A percentile compares a stretch with the other conserved stretches of the same genome.
phyloP scores from a whole-genome alignment of 2,797 vertebrate genomes.

The Microtus californicus region DNA sequence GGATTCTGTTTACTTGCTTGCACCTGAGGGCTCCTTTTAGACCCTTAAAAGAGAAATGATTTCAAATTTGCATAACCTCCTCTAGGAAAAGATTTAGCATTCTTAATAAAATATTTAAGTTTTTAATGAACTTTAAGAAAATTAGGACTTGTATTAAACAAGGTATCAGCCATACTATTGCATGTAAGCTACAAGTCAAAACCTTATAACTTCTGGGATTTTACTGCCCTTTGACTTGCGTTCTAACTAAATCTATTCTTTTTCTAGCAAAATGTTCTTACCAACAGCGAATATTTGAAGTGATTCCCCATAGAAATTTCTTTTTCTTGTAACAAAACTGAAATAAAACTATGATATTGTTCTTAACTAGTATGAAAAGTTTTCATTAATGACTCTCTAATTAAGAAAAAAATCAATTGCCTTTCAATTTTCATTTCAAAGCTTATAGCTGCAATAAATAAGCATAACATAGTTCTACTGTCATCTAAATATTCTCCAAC shows the following conservation, averaged over 20 bases:
- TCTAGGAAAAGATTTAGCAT: conserved; percentile 35
- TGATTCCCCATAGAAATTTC: background rate
- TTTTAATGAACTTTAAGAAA: conserved; percentile 50
- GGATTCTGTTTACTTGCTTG: conserved; percentile 28
- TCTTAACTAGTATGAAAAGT: conserved; percentile 1
- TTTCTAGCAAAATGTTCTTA: background rate
- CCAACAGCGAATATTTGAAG: conserved; percentile 39
- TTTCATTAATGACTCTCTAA: conserved; percentile 46
- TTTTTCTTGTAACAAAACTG: background rate
- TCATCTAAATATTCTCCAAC: background rate
- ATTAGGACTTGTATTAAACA: conserved; percentile 16
- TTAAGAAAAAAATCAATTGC: conserved; percentile 36
- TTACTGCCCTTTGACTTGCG: conserved; percentile 9
- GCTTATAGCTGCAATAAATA: background rate
- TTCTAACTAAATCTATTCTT: conserved; percentile 4
- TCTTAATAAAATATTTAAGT: conserved; percentile 37
- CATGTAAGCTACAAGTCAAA: conserved; percentile 24
- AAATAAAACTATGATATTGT: conserved; percentile 29
- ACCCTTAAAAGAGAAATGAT: background rate
- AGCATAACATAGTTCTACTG: background rate
- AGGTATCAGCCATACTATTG: background rate
- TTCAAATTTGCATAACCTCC: conserved; percentile 19
- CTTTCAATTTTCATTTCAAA: conserved; percentile 29
- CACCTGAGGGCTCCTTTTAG: background rate
- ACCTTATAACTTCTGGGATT: background rate